Evolutionary conservation across 2,888 invertebrate genomes (phyloP).

Genomic region (Macrosoma leucophasiata): DNA sequence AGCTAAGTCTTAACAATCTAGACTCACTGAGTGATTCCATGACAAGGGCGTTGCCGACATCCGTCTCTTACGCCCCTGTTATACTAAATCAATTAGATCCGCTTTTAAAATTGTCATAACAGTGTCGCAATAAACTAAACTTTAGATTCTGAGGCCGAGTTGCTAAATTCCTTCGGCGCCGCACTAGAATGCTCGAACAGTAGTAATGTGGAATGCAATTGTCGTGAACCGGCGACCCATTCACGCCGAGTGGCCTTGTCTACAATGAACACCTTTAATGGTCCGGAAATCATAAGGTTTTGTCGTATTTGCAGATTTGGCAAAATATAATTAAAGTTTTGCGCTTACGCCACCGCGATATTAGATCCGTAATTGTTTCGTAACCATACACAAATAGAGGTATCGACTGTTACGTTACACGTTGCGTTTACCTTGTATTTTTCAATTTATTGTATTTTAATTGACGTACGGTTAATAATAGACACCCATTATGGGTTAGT

Average conservation of each 20-base stretch:
- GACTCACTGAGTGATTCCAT: no score
- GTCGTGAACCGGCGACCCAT: conserved; percentile 52
- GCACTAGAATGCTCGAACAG: conserved; percentile 30
- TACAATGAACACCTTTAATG: conserved; percentile 53
- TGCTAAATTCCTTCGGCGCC: conserved; percentile 44
- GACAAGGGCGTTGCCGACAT: conserved; percentile 67
- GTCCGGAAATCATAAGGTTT: conserved; percentile 63
- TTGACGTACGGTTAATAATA: no score
- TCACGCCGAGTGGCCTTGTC: conserved; percentile 59
- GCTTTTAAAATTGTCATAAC: conserved; percentile 58
- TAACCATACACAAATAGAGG: conserved; percentile 34
- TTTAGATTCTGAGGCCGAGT: conserved; percentile 43
- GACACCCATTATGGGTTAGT: no score
- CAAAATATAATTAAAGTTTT: conserved; percentile 40
- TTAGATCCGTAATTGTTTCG: conserved; percentile 41
- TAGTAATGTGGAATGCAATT: conserved; percentile 58
- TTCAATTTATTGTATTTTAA: no score
- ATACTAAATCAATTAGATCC: conserved; percentile 62
- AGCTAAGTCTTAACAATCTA: no score
- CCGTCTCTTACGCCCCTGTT: conserved; percentile 44
- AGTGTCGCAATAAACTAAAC: conserved; percentile 42
- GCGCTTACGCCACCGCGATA: conserved; percentile 38
- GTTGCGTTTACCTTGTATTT: neutral
- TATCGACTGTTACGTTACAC: conserved; percentile 14
- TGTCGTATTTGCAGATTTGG: conserved; percentile 45